Conservation (phyloP, 2,113 vertebrate species). For the Plestiodon gilberti region DNA sequence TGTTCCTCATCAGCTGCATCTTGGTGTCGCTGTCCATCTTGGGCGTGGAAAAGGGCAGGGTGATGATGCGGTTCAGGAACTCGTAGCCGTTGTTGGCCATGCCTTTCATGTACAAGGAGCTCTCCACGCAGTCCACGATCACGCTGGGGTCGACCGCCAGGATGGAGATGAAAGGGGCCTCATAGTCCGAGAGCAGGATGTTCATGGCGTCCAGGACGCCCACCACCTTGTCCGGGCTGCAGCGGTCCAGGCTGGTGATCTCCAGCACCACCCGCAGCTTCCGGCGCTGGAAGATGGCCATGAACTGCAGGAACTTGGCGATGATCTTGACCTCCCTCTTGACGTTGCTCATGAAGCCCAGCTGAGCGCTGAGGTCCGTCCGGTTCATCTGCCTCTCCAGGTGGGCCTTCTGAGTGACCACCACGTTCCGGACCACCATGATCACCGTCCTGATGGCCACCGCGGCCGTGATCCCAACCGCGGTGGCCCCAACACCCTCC, state of each 20-base stretch:
- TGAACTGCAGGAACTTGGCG: conserved; percentile 78
- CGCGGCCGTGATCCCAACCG: conserved; percentile 75
- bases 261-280: conserved; percentile 80
- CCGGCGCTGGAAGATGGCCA: conserved; percentile 81
- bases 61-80: conserved; percentile 79
- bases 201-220: conserved; percentile 81
- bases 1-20: conserved; percentile 62
- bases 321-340: conserved; percentile 80
- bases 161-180: conserved; percentile 83
- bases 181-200: conserved; percentile 82
- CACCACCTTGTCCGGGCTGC: conserved; percentile 78
- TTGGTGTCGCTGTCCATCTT: conserved; percentile 72
- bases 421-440: conserved; percentile 71
- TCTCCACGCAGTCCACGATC: conserved; percentile 79
- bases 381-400: conserved; percentile 78
- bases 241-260: conserved; percentile 81
- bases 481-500: conserved; percentile 70
- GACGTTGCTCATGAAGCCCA: conserved; percentile 86
- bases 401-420: conserved; percentile 74
- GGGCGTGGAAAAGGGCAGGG: conserved; percentile 81
- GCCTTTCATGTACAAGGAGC: conserved; percentile 67
- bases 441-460: conserved; percentile 56
- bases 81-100: conserved; percentile 73
- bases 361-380: conserved; percentile 72
- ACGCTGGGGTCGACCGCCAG: conserved; percentile 82